Conservation (phyloP, 2,888 invertebrate species). For the Phrixothrix hirtus region DNA sequence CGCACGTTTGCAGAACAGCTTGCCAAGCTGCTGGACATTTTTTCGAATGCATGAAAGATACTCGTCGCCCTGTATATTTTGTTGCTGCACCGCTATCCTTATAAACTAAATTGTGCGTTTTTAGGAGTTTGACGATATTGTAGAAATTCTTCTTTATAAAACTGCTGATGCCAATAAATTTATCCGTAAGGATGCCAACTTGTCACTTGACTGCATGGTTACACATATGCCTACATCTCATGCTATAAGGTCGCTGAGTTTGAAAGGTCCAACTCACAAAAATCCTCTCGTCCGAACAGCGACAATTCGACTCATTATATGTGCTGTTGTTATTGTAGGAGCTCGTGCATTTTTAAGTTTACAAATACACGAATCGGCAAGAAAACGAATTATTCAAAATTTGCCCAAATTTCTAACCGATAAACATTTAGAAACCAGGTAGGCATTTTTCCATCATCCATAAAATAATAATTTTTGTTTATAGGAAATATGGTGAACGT, state of each 20-base stretch:
- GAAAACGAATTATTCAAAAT: constrained; percentile 57
- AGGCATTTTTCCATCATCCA: constrained; percentile 1
- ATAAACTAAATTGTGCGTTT: constrained; percentile 12
- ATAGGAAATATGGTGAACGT: constrained; percentile 62
- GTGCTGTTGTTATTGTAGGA: constrained; percentile 66
- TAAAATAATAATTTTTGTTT: constrained; percentile 27
- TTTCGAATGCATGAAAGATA: constrained; percentile 54
- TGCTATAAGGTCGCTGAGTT: constrained; percentile 59
- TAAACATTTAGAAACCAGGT: constrained; percentile 60
- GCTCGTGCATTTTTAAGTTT: constrained; percentile 63
- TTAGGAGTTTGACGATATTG: constrained; percentile 74
- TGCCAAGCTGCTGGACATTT: constrained; percentile 55
- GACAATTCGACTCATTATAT: constrained; percentile 66
- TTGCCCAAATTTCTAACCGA: constrained; percentile 61
- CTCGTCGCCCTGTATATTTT: constrained; percentile 55
- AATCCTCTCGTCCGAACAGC: constrained; percentile 70
- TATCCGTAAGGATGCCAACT: constrained; percentile 74
- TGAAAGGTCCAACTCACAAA: constrained; percentile 61
- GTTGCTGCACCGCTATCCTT: too few relatives aligned
- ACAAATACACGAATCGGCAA: constrained; percentile 58
- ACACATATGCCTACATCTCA: constrained; percentile 66
- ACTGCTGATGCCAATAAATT: constrained; percentile 75
- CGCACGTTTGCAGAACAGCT: constrained; percentile 53
- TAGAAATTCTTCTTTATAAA: constrained; percentile 66
- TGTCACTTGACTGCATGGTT: constrained; percentile 70